Percentiles rank a stretch among this genome's conserved stretches.
Evolutionary conservation across 2,113 vertebrate species (phyloP).

Genomic region (Sula dactylatra): DNA sequence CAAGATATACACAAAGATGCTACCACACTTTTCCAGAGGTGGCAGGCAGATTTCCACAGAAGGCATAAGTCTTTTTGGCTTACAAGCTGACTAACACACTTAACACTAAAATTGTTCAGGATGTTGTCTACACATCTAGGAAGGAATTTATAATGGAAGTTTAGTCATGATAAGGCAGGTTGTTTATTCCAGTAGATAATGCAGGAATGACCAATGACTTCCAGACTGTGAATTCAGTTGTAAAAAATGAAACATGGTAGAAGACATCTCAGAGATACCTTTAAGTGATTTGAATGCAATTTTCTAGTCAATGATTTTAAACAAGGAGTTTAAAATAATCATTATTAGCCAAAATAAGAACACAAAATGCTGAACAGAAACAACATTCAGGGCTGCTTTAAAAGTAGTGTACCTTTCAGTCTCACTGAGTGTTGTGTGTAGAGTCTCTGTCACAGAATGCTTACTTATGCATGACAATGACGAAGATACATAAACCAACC

Average conservation of each 20-base stretch:
- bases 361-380: not conserved
- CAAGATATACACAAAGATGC: not conserved
- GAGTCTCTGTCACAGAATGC: not conserved
- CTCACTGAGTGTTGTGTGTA: not conserved
- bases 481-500: not conserved
- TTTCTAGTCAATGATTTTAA: not conserved
- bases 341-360: not conserved
- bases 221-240: not conserved
- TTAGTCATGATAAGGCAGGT: not conserved
- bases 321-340: not conserved
- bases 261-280: not conserved
- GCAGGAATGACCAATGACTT: not conserved
- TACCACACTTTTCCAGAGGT: not conserved
- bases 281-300: not conserved
- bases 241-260: accelerated
- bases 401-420: not conserved
- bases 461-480: not conserved
- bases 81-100: not conserved
- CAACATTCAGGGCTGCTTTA: not conserved
- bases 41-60: not conserved
- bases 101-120: not conserved
- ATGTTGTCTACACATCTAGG: not conserved
- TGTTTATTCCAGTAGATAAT: not conserved
- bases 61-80: not conserved
- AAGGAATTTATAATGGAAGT: not conserved